Evolutionary conservation across 2,888 invertebrate species (phyloP).

Genomic region (Meteorus colon): DNA sequence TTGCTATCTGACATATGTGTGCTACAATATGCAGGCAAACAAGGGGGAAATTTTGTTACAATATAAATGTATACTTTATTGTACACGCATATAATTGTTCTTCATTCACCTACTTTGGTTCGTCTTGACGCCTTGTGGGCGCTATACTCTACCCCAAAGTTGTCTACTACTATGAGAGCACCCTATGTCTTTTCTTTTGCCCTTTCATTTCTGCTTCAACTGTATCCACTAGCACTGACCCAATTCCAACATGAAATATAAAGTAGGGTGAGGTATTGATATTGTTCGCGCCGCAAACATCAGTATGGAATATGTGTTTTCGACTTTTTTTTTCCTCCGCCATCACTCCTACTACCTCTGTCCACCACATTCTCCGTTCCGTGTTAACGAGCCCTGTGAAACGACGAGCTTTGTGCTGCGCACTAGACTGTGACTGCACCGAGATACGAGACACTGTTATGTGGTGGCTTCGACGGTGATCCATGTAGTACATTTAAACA

Average conservation of each 20-base stretch:
- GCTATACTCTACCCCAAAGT: neutral
- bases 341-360: slow-evolving; percentile 29
- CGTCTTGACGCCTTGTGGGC: neutral
- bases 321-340: slow-evolving; percentile 39
- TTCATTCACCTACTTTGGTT: neutral
- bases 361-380: slow-evolving; percentile 31
- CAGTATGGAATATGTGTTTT: slow-evolving; percentile 44
- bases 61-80: no score
- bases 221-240: slow-evolving; percentile 46
- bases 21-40: no score
- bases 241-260: slow-evolving; percentile 47
- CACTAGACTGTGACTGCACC: slow-evolving; percentile 33
- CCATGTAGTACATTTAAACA: slow-evolving; percentile 26
- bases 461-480: slow-evolving; percentile 22
- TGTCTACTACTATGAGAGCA: neutral
- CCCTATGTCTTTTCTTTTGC: slow-evolving; percentile 18
- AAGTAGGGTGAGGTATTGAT: slow-evolving; percentile 50
- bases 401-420: slow-evolving; percentile 33
- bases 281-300: slow-evolving; percentile 48
- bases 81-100: neutral
- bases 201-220: slow-evolving; percentile 10
- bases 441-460: slow-evolving; percentile 43
- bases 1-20: no score
- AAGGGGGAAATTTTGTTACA: no score
- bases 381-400: slow-evolving; percentile 38